Evolutionary conservation across 64 coral and sea anemone species (phyloP), one percentile per base, ranked within the genome.

Genomic region (Catalaphyllia jardinei): DNA sequence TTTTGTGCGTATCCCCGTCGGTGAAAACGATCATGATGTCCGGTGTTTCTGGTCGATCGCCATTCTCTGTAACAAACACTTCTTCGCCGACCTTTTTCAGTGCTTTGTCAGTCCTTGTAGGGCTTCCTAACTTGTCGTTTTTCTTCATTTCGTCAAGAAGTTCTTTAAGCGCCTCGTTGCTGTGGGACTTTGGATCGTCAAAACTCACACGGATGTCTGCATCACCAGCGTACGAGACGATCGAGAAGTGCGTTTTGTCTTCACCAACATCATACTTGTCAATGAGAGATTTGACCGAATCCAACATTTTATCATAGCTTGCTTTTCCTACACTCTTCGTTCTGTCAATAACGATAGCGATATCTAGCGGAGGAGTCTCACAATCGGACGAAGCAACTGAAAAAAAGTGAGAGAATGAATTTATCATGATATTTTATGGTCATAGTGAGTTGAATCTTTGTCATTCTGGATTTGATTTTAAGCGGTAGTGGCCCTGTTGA

Each of bases 21-120:
- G 81, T 85, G 46, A 85, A 85, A 3, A 85, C n/a, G 13, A 85
- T 85, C 81, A 85, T 85, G 10, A 85, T 60, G 15, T 85, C 71
- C 3, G 81, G 81, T 27, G 81, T 24, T 50, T 85, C 38, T 13
- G 63, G 81, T 50, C 81, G 19, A 25, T 85, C 81, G 27, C 81
- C 81, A 14, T 85, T 85, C 4, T 51, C 29, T 18, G 22, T 6
- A 14, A 12, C 16, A 51, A 85, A 85, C 31, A 85, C 81, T 13
- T 85, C 12, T 11, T 85, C 29, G 30, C 24, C 61, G 11, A 85
- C 81, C 18, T 1, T 1, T 24, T 85, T 25, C 22, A 85, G 24
- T 14, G 81, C 81, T 25, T 13, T 16, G 61, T 85, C 81, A 38
- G 81, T 85, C 4, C 81, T 20, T 0, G 81, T 85, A 0, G 33